Base-by-base conservation (phyloP, 2,113 vertebrate genomes). In the Panthera leo region DNA sequence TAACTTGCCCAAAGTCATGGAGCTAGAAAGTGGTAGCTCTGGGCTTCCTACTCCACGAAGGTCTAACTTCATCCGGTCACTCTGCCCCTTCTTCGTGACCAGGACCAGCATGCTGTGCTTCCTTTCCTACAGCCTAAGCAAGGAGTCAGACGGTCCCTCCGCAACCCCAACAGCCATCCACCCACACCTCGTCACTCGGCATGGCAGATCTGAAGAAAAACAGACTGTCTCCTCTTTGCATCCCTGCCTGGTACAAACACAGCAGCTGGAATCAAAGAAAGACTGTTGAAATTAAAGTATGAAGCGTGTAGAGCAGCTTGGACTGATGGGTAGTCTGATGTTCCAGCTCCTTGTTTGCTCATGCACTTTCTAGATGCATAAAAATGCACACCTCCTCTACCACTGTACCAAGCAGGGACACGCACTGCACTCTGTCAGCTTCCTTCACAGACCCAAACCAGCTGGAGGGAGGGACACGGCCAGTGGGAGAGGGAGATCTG, bases 401-500 rank as follows among this genome's bases (percentile, higher is more conserved):
- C 1, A 0, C 12, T 61, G 58, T 11, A 16, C 39, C 48, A 73
- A 76, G 13, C 53, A 87, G 80, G 21, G 27, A 71, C 15, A 58
- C 0, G 1, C 6, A n/a, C 3, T 11, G 2, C 1, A 11, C 25
- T 31, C n/a, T 34, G 2, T 45, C n/a, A 15, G 16, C 34, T 58
- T 89, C 91, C 45, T 70, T 70, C 34, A 42, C 18, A 48, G 9
- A 68, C 31, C 21, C 9, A 87, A 89, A 78, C 39, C 29, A 67
- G 29, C 16, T 42, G 14, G 5, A 21, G 7, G 45, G 12, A 78
- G 8, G 36, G 39, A 51, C 9, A 34, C 0, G 14, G 11, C 3
- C 8, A 5, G 61, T 25, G 42, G 36, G 21, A 4, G 5, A 85
- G 53, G 31, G 27, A 15, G 11, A 39, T 29, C 11, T 73, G 48